These are phyloP conservation scores for Pitta sordida DNA, from an alignment of 2,113 vertebrate genomes.

Conservation along the genomic window DNA sequence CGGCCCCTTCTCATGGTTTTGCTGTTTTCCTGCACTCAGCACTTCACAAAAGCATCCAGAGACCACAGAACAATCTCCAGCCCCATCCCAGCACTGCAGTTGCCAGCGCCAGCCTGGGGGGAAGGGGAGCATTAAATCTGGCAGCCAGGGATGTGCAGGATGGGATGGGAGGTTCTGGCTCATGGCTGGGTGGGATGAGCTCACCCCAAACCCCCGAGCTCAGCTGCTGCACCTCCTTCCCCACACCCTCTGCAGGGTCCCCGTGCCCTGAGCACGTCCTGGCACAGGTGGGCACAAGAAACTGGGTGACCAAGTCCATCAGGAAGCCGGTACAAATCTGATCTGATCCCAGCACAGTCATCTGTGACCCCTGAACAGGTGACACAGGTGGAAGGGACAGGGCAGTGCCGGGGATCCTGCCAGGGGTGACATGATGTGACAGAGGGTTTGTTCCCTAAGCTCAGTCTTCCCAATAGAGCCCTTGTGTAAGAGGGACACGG, in stretches of 20 bases:
- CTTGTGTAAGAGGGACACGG: background rate
- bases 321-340: background rate
- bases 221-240: background rate
- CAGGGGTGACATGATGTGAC: background rate
- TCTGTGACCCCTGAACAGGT: background rate
- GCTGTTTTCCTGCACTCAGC: constrained; percentile 30
- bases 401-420: accelerated
- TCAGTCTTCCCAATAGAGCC: accelerated
- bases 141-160: background rate
- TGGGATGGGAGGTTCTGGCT: background rate
- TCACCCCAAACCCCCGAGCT: accelerated
- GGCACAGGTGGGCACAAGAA: accelerated
- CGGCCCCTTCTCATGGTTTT: constrained; percentile 27
- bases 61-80: constrained; percentile 53
- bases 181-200: background rate
- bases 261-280: accelerated
- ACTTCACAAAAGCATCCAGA: constrained; percentile 19
- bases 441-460: accelerated
- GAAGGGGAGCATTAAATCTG: background rate
- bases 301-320: accelerated
- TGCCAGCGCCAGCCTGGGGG: background rate
- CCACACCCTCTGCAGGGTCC: accelerated
- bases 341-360: background rate
- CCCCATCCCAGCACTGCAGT: background rate
- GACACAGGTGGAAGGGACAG: accelerated